Base-by-base conservation (phyloP, 2,888 invertebrate species). In the Drosophila prolongata region DNA sequence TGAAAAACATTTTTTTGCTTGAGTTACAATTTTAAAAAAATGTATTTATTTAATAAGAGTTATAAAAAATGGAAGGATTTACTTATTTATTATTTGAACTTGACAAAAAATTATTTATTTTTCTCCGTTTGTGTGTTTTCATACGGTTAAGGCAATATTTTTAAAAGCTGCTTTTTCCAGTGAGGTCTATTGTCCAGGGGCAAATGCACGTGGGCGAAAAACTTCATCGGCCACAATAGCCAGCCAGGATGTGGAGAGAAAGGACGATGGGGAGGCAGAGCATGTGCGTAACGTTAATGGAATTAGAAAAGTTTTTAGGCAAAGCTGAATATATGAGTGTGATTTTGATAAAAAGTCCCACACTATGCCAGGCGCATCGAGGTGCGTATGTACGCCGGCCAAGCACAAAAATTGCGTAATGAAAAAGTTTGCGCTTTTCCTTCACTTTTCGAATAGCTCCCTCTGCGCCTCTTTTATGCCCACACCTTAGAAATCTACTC, bases 291-390 rank as follows among this genome's bases (percentile, higher is more conserved):
- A 79, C 89, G 84, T 89, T 85, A 90, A 90, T 91, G 90, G 89
- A 90, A 90, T 90, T 90, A 90, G 89, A 90, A 90, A 90, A 90
- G 79, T 90, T 90, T 90, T 85, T 78, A 77, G 75, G 78, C 84
- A 86, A 87, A 69, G 62, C 77, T 52, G 68, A 66, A 86, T 80
- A 80, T 77, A 80, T 53, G 74, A 64, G 75, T 77, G 77, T 79
- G 78, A 78, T 78, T 78, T 73, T 80, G 68, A 76, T 80, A 80
- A 80, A 77, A 85, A 82, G 65, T 57, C 61, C 30, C 55, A 34
- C 43, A 61, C 47, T 43, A 35, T 43, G 47, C 42, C 46, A 13
- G 16, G 16, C 34, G 34, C 30, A 11, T 35, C 30, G 30, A 55
- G 61, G 75, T 77, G 79, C 79, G 88, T 57, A 81, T 72, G 65